These are phyloP conservation scores for Amphiprion percula DNA, from an alignment of 2,113 vertebrate genomes.

Conservation along the genomic window DNA sequence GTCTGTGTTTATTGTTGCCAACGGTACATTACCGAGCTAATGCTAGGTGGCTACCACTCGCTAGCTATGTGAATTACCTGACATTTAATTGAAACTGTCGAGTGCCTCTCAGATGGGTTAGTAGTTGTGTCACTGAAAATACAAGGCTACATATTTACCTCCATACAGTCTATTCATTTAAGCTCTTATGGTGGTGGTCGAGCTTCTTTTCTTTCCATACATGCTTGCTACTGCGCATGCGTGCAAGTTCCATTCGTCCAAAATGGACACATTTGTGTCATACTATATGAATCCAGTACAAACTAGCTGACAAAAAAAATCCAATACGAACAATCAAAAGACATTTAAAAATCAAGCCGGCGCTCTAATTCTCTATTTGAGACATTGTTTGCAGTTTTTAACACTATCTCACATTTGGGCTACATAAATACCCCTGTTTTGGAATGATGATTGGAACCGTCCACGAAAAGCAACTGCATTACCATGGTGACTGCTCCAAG, in stretches of 20 bases:
- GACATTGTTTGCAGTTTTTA: accelerated
- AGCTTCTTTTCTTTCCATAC: background rate
- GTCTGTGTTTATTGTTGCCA: conserved; percentile 38
- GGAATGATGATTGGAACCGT: conserved; percentile 42
- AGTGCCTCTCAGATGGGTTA: conserved; percentile 25
- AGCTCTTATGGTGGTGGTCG: background rate
- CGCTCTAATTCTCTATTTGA: accelerated
- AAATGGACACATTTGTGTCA: background rate
- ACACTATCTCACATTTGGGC: accelerated
- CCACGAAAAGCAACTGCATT: background rate
- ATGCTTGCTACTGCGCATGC: conserved; percentile 64
- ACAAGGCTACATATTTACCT: conserved; percentile 67
- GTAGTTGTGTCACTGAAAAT: conserved; percentile 22
- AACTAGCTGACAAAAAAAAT: background rate
- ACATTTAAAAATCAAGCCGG: accelerated
- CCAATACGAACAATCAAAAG: background rate
- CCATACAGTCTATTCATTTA: conserved; percentile 60
- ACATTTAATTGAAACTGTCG: conserved; percentile 32
- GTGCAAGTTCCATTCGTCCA: conserved; percentile 25
- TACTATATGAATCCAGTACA: background rate
- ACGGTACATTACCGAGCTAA: conserved; percentile 17
- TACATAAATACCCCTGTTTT: conserved; percentile 12
- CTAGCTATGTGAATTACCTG: conserved; percentile 36
- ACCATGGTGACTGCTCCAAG: conserved; percentile 44
- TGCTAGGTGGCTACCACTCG: conserved; percentile 51